Evolutionary conservation across 2,888 invertebrate species (phyloP), one percentile per base, ranked within the genome.

Genomic region (Blastobasis lacticolella): DNA sequence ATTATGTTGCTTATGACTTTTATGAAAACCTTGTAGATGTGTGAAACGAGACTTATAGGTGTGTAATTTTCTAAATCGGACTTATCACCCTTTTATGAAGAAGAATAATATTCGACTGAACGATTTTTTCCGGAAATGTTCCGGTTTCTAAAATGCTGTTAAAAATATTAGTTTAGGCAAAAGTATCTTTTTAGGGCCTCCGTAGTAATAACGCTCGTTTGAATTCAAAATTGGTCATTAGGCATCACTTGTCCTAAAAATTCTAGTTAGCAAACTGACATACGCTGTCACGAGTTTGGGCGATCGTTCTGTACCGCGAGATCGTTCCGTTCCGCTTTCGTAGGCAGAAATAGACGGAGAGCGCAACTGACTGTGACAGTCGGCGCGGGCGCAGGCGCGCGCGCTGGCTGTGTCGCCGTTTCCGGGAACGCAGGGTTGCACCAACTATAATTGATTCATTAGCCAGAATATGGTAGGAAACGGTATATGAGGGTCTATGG

Each of bases 331-430:
- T 83, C 76, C 84, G 84, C 83, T 85, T 85, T 84, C 81, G 49
- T 66, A 75, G 68, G 74, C 78, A 81, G 70, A 81, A 84, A 85
- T 83, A 84, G 79, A 74, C 62, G 62, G 65, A 71, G 72, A 65
- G 58, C 23, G 23, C 66, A 67, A 37, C 45, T 37, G 53, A 23
- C 23, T 23, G 23, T 23, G 23, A 23, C 23, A 23, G 23, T 23
- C 67, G 54, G 57, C 53, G 42, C 69, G 71, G 63, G 66, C 75
- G 68, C 70, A 62, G 72, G 67, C 69, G 54, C 69, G 69, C 63
- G 66, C 75, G 67, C 71, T 61, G 73, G 68, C 70, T 71, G 53
- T 47, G 45, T 51, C 51, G 51, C 49, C 54, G 51, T 36, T 54
- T 49, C 49, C 49, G 49, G 49, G 49, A 45, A 37, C 45, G 23